Base-by-base conservation (phyloP, 1,140 invertebrate species). In the Rhyacophila brunnea region DNA sequence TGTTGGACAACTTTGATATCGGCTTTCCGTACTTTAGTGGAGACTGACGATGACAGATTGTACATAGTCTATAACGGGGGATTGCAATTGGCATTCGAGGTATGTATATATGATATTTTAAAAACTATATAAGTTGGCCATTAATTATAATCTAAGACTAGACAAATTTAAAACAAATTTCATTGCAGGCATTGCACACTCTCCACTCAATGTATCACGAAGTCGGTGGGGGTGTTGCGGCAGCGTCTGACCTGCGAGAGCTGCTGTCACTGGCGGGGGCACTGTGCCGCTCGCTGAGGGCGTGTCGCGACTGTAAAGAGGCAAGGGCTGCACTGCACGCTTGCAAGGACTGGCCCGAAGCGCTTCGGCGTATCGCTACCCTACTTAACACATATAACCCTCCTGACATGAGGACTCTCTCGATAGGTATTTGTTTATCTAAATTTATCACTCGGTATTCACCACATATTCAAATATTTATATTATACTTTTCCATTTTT, bases 121-220 rank as follows among this genome's bases (percentile, higher is more conserved):
- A n/a, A 10, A 14, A 47, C 58, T 28, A 57, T 51, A 6, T 43
- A 43, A 15, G 6, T 43, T n/a, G n/a, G n/a, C n/a, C n/a, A n/a
- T n/a, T n/a, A n/a, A n/a, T n/a, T n/a, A n/a, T n/a, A n/a, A n/a
- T n/a, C n/a, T n/a, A n/a, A n/a, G n/a, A n/a, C n/a, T n/a, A n/a
- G n/a, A n/a, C n/a, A n/a, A n/a, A n/a, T n/a, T n/a, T n/a, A n/a
- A n/a, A n/a, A n/a, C n/a, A n/a, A n/a, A n/a, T n/a, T n/a, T n/a
- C n/a, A n/a, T n/a, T n/a, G 10, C 68, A 90, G 83, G 91, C 93
- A 13, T 86, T 96, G 68, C 89, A 91, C 73, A 94, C 92, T 60
- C 75, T 96, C 52, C 92, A 95, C 78, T 88, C 92, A 64, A 95
- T 96, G 89, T 91, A 95, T 70, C 92, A 96, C 67, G 93, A 96